These are phyloP conservation scores for Pogonocichla stellata DNA, from an alignment of 2,113 vertebrate genomes.

Conservation along the genomic window DNA sequence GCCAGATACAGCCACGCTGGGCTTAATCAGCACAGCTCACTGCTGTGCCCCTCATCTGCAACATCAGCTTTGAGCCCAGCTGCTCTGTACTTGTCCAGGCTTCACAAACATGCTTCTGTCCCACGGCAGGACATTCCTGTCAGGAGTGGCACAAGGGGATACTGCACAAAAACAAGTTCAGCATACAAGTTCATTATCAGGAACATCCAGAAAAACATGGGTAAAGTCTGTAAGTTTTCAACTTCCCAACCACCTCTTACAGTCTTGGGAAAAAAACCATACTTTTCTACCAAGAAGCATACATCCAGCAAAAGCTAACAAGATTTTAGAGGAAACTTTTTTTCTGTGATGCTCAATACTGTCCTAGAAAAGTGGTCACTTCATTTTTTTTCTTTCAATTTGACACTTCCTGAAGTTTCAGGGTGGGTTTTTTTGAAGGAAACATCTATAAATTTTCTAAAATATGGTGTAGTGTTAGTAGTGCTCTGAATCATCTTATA, in stretches of 20 bases:
- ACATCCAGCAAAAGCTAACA: not conserved
- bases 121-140: not conserved
- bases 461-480: not conserved
- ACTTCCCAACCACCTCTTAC: not conserved
- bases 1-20: not conserved
- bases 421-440: not conserved
- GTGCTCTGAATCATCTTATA: not conserved
- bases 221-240: not conserved
- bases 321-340: not conserved
- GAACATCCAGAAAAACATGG: not conserved
- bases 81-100: not conserved
- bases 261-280: not conserved
- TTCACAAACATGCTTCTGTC: fast-evolving
- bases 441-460: not conserved
- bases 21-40: not conserved
- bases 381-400: not conserved
- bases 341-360: not conserved
- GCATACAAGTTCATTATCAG: not conserved
- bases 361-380: not conserved
- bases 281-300: not conserved
- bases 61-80: not conserved
- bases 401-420: not conserved
- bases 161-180: not conserved
- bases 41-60: not conserved
- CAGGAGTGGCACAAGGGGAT: not conserved